Percentiles rank a stretch among this genome's conserved stretches.
phyloP scores from a whole-genome alignment of 2,888 invertebrate genomes.

The Caenorhabditis sp. region DNA sequence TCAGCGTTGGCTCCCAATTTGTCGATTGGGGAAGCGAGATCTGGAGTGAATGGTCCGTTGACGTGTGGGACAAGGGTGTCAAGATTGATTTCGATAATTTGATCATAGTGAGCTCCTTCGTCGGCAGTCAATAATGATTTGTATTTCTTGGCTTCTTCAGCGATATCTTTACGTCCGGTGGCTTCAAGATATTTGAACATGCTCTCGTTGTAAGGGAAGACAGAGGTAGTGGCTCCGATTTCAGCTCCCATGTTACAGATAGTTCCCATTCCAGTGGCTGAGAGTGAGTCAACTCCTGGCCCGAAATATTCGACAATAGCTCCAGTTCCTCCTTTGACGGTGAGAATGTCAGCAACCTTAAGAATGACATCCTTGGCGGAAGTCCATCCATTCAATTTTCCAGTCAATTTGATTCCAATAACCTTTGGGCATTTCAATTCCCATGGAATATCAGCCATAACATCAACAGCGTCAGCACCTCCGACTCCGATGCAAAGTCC shows the following conservation, averaged over 20 bases:
- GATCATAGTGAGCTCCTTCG: constrained; percentile 79
- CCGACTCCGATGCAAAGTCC: constrained; percentile 86
- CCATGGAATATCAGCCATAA: constrained; percentile 98
- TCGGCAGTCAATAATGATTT: constrained; percentile 76
- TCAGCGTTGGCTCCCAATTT: constrained; percentile 86
- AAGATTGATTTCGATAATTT: constrained; percentile 87
- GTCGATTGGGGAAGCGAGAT: constrained; percentile 93
- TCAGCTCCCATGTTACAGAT: constrained; percentile 99
- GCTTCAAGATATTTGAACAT: constrained; percentile 90
- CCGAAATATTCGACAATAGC: constrained; percentile 98
- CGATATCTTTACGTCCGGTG: constrained; percentile 76
- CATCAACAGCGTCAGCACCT: constrained; percentile 97
- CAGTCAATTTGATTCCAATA: constrained; percentile 94
- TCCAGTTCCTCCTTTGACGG: constrained; percentile 98
- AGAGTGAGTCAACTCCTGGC: constrained; percentile 95
- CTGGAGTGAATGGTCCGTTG: constrained; percentile 99
- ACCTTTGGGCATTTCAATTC: constrained; percentile 93
- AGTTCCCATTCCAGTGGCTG: constrained; percentile 94
- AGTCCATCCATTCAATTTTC: constrained; percentile 94
- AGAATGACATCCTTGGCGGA: constrained; percentile 81
- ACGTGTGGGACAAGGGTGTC: constrained; percentile 91
- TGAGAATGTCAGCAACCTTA: constrained; percentile 83
- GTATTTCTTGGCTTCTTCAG: constrained; percentile 79
- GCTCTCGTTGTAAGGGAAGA: constrained; percentile 94
- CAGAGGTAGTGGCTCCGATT: constrained; percentile 96